Percentiles rank a stretch among this genome's conserved stretches.
These are phyloP conservation scores for Drosophila prosaltans DNA, from an alignment of 1,140 invertebrate genomes.

Conservation along the genomic window DNA sequence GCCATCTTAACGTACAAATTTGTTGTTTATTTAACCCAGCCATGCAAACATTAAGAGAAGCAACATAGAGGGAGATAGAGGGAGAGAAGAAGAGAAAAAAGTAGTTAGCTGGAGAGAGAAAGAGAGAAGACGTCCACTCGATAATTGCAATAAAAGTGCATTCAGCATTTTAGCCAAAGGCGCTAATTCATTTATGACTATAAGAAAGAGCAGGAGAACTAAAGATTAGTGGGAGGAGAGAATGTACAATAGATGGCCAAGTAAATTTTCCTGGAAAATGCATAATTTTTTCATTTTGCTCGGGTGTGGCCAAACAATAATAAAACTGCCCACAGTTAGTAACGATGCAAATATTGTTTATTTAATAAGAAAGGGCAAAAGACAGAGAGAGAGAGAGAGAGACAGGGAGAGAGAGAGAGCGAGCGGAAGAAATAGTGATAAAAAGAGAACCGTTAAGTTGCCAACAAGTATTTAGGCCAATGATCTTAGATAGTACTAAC, in stretches of 20 bases:
- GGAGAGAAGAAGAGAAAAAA: constrained; percentile 24
- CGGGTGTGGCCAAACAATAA: constrained; percentile 47
- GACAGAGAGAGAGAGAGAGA: not conserved
- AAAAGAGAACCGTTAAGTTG: constrained; percentile 6
- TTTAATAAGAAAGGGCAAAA: constrained; percentile 34
- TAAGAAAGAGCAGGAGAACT: not conserved
- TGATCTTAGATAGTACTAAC: constrained; percentile 6
- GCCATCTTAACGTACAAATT: not conserved
- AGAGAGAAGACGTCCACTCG: constrained; percentile 54
- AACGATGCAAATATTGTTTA: constrained; percentile 40
- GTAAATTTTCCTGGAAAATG: constrained; percentile 63
- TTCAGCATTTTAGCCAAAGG: constrained; percentile 77
- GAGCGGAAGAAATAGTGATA: not conserved
- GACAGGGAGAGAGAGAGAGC: not conserved
- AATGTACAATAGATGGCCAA: constrained; percentile 62
- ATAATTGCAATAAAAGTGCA: constrained; percentile 81
- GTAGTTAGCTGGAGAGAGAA: constrained; percentile 7
- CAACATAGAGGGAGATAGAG: not conserved
- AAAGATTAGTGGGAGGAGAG: not conserved
- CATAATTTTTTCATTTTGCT: constrained; percentile 69
- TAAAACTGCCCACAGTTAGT: constrained; percentile 39
- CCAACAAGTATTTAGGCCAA: not conserved
- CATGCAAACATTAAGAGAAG: constrained; percentile 49
- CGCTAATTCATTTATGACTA: constrained; percentile 80
- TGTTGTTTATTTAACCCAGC: constrained; percentile 67